phyloP scores from a whole-genome alignment of 2,797 vertebrate species.

The Manis pentadactyla region DNA sequence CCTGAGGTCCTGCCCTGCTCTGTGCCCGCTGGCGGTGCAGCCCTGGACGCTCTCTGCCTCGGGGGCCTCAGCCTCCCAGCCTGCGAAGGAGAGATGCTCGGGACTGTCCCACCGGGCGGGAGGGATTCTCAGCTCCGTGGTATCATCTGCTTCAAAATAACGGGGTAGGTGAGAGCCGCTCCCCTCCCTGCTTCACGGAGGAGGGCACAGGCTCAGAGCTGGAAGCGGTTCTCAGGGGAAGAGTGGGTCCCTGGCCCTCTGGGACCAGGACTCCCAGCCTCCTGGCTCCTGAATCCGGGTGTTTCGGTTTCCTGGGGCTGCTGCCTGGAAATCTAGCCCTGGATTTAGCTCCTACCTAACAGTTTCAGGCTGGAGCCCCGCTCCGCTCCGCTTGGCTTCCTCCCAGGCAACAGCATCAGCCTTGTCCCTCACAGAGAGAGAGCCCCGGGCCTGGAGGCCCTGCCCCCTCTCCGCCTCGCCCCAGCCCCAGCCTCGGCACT shows the following conservation, averaged over 20 bases:
- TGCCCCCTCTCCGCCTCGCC: neutral
- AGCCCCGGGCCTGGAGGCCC: neutral
- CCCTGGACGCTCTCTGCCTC: neutral
- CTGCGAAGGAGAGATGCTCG: neutral
- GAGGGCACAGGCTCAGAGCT: neutral
- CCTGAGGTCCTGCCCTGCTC: neutral
- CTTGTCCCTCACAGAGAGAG: constrained; percentile 38
- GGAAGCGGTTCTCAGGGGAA: neutral
- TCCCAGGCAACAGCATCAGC: constrained; percentile 49
- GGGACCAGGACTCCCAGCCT: neutral
- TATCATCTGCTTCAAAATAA: neutral
- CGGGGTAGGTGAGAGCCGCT: too few species aligned
- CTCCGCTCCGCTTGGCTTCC: constrained; percentile 28
- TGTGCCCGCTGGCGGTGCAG: neutral
- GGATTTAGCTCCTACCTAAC: constrained; percentile 71
- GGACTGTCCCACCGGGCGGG: neutral
- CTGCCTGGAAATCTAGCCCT: constrained; percentile 70
- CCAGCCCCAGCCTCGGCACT: neutral
- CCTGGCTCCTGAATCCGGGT: neutral
- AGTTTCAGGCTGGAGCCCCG: constrained; percentile 49
- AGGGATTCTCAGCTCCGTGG: neutral
- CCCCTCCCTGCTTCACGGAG: neutral
- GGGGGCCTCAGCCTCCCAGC: neutral
- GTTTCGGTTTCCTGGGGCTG: neutral
- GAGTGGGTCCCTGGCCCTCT: neutral